phyloP scores from a whole-genome alignment of 92 coral and sea anemone genomes.

The Siderastrea radians region DNA sequence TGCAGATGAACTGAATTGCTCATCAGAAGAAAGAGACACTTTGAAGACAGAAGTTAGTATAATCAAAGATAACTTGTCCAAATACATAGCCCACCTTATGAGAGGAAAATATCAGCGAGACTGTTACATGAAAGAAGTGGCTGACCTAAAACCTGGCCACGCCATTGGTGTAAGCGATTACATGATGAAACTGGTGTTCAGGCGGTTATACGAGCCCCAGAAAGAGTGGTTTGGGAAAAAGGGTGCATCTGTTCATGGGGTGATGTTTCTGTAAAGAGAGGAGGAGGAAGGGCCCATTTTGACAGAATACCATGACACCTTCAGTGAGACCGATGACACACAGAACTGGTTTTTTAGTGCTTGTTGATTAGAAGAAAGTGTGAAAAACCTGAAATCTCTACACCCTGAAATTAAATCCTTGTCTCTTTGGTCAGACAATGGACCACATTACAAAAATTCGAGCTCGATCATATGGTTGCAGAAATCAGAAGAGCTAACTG shows the following conservation, averaged over 20 bases:
- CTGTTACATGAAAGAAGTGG: slow-evolving; percentile 50
- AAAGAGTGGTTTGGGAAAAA: slow-evolving; percentile 62
- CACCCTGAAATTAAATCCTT: slow-evolving; percentile 14
- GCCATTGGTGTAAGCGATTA: slow-evolving; percentile 66
- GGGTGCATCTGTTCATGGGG: slow-evolving; percentile 71
- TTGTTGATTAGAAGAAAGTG: slow-evolving; percentile 51
- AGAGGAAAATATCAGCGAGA: slow-evolving; percentile 67
- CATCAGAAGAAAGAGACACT: too few relatives aligned
- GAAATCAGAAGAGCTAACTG: slow-evolving; percentile 13
- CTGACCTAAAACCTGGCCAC: slow-evolving; percentile 38
- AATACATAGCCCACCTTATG: slow-evolving; percentile 67
- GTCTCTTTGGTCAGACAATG: slow-evolving; percentile 77
- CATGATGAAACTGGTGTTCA: slow-evolving; percentile 76
- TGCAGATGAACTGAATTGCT: too few relatives aligned
- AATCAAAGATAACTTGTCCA: slow-evolving; percentile 37
- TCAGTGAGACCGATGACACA: slow-evolving; percentile 59
- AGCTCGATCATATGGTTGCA: slow-evolving; percentile 42
- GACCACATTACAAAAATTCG: slow-evolving; percentile 73
- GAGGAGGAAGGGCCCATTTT: slow-evolving; percentile 31
- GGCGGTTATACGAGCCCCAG: slow-evolving; percentile 60
- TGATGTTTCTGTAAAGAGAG: slow-evolving; percentile 60
- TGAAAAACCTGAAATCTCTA: too few relatives aligned
- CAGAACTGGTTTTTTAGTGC: slow-evolving; percentile 71
- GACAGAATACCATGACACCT: slow-evolving; percentile 47
- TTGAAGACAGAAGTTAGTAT: too few relatives aligned